A percentile compares a stretch with the other conserved stretches of the same genome.
These are phyloP conservation scores for Oryzias sinensis DNA, from an alignment of 2,797 vertebrate genomes.

Conservation along the genomic window DNA sequence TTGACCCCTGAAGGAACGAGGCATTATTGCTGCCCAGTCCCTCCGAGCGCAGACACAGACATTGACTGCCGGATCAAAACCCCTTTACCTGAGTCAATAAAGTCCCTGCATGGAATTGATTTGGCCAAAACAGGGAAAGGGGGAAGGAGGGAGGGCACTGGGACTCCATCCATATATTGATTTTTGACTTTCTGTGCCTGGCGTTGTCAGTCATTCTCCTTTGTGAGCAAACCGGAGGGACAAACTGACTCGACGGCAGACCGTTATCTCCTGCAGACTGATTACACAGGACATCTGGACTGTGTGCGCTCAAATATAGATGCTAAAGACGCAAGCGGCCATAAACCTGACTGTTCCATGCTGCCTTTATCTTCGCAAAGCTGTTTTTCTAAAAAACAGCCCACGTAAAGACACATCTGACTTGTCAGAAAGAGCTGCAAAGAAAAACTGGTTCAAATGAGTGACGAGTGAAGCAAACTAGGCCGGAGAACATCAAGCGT, in stretches of 20 bases:
- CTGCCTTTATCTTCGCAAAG: not conserved
- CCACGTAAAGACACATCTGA: too few species aligned
- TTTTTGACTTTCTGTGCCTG: constrained; percentile 48
- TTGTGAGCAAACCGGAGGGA: constrained; percentile 33
- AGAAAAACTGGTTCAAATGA: constrained; percentile 28
- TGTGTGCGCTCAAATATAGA: constrained; percentile 10
- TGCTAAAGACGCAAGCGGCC: not conserved
- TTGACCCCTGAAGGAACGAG: constrained; percentile 27
- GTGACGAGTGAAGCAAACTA: constrained; percentile 49
- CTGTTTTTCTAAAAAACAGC: too few species aligned
- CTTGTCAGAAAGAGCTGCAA: constrained; percentile 9
- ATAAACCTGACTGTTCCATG: constrained; percentile 1
- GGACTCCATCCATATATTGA: constrained; percentile 69
- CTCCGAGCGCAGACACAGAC: constrained; percentile 51
- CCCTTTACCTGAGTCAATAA: constrained; percentile 77
- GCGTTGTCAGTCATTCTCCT: constrained; percentile 50
- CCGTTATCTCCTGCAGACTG: constrained; percentile 34
- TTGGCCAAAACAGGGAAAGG: constrained; percentile 50
- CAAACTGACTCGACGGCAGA: constrained; percentile 27
- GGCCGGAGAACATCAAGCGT: constrained; percentile 37
- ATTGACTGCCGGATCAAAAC: constrained; percentile 72
- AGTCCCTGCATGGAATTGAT: constrained; percentile 74
- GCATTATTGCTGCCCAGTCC: constrained; percentile 39
- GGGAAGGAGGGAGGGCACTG: constrained; percentile 37
- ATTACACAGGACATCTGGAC: constrained; percentile 35